phyloP scores from a whole-genome alignment of 2,797 vertebrate species.

The Melopsittacus undulatus region DNA sequence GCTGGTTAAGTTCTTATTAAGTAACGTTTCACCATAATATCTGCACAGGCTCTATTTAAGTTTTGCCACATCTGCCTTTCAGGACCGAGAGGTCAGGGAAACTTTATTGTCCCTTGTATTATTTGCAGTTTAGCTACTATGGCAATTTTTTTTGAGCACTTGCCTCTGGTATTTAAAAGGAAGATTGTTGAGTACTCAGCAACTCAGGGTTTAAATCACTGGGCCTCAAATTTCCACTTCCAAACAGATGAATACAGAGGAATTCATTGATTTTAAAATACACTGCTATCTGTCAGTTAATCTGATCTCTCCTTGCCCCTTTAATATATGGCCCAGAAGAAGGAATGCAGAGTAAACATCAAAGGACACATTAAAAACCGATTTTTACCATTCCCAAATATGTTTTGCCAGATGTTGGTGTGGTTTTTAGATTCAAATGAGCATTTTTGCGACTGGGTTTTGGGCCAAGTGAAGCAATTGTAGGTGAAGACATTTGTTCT shows the following conservation, averaged over 20 bases:
- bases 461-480: slow-evolving; percentile 49
- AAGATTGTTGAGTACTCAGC: background rate
- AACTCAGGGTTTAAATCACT: background rate
- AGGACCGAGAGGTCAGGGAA: background rate
- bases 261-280: slow-evolving; percentile 55
- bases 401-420: slow-evolving; percentile 48
- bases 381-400: slow-evolving; percentile 3
- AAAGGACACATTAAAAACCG: background rate
- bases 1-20: background rate
- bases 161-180: background rate
- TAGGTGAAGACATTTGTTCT: slow-evolving; percentile 36
- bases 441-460: background rate
- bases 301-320: background rate
- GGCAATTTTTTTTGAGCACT: background rate
- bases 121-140: background rate
- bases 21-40: background rate
- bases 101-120: background rate
- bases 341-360: slow-evolving; percentile 7
- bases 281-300: slow-evolving; percentile 30
- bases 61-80: background rate
- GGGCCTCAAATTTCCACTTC: background rate
- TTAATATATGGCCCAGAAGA: slow-evolving; percentile 4
- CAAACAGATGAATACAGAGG: background rate
- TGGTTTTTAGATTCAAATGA: slow-evolving; percentile 50
- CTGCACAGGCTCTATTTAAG: background rate